These are phyloP conservation scores for Rattus norvegicus DNA, from an alignment of 2,113 vertebrate species.

Conservation along the genomic window GRCr8 NC_086027.1:70903501-70904000, in stretches of 20 bases:
- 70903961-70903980: not conserved
- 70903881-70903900: not conserved
- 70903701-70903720: not conserved
- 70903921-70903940: not conserved
- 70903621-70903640: not conserved
- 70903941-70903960: not conserved
- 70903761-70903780: not conserved
- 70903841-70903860: not conserved
- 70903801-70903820: not conserved
- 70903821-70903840: not conserved
- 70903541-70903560: not conserved
- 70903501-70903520: not conserved
- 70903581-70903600: not conserved
- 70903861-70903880: not conserved
- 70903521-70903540: not conserved
- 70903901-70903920: not conserved
- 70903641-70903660: not conserved
- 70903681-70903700: not conserved
- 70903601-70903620: not conserved
- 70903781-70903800: constrained; percentile 14
- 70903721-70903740: not conserved
- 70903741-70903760: not conserved
- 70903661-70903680: not conserved
- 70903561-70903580: not conserved
- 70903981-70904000: not conserved